Evolutionary conservation across 2,797 vertebrate species (phyloP).

Genomic region (Myotis findleyi): DNA sequence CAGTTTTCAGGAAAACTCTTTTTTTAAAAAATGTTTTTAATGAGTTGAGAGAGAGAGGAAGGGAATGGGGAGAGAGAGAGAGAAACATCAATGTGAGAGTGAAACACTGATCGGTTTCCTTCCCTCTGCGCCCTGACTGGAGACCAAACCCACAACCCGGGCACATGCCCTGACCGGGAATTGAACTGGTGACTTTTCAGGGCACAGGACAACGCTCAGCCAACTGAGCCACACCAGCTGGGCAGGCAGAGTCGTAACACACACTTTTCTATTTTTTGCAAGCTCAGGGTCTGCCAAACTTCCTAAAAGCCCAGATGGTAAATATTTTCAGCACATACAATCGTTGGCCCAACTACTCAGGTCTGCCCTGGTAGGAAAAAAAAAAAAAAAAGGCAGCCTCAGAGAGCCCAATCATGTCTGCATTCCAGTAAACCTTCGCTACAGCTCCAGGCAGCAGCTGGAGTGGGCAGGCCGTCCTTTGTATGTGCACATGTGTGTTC

Average conservation of each 20-base stretch:
- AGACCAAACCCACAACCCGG: too few species aligned
- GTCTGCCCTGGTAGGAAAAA: neutral
- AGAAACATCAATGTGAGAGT: too few species aligned
- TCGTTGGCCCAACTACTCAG: neutral
- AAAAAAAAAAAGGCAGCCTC: neutral
- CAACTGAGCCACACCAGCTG: too few species aligned
- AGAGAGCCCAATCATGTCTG: accelerated
- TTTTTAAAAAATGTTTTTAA: too few species aligned
- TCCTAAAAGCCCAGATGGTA: neutral
- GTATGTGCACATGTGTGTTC: neutral
- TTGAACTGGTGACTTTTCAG: too few species aligned
- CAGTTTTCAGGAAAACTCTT: neutral
- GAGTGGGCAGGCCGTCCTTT: neutral
- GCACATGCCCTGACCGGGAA: too few species aligned
- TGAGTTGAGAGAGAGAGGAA: too few species aligned
- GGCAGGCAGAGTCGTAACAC: neutral
- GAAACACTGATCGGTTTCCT: too few species aligned
- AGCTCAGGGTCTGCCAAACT: neutral
- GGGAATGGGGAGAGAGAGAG: too few species aligned
- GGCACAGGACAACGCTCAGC: too few species aligned
- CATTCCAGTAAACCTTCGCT: neutral
- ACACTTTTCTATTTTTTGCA: neutral
- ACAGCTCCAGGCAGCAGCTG: neutral
- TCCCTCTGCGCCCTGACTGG: too few species aligned
- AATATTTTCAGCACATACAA: neutral